Evolutionary conservation across 1,140 invertebrate genomes (phyloP), one percentile per base, ranked within the genome.

Genomic region (Panulirus ornatus): DNA sequence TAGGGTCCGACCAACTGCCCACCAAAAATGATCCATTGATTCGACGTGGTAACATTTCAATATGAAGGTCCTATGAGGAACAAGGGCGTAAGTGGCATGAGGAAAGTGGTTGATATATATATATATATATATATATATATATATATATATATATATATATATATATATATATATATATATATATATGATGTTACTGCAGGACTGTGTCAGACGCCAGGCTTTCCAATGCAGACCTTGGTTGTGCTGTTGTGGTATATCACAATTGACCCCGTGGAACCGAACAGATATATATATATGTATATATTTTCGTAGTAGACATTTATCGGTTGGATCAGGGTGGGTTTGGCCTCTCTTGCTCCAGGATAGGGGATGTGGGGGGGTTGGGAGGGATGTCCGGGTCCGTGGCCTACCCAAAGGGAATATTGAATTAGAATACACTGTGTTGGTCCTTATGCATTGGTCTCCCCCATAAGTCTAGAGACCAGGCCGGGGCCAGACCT

Each of bases 11-110:
- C 79, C 81, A 34, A 73, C 88, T 89, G 88, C 66, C 88, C 79
- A 89, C 88, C 88, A 89, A 89, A 89, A 89, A 84, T 89, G 88
- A 89, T 89, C 88, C 88, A 89, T 89, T 83, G 88, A 83, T 83
- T 75, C 88, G 36, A 89, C 88, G 88, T 76, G 88, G 88, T 81
- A 83, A 89, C 88, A 89, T 89, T 89, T 89, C 81, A 89, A 89
- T 89, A 89, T 89, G 47, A 75, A 79, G n/a, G n/a, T 34, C 66
- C 27, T 14, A 6, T 58, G 36, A 11, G 78, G 30, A 73, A 81
- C 16, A 88, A 66, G 76, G 86, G 76, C 75, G 63, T 70, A 81
- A 44, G 75, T 30, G 40, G 6, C n/a, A 14, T 22, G 70, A 73
- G 9, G n/a, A n/a, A n/a, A n/a, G n/a, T n/a, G n/a, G n/a, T n/a